Evolutionary conservation across 2,113 vertebrate species (phyloP).

Genomic region (Tyrannus savana): DNA sequence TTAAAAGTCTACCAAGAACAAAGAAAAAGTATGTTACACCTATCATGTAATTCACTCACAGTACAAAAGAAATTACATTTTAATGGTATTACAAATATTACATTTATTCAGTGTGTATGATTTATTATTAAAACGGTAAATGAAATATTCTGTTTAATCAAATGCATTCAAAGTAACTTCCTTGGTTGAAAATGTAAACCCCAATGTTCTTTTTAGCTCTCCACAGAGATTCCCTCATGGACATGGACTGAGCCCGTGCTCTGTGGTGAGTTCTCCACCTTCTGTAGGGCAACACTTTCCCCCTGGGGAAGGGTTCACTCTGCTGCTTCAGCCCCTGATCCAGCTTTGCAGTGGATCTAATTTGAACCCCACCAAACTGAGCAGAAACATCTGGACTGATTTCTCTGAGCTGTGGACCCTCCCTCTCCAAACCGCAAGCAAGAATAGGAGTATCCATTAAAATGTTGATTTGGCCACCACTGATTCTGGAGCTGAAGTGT

Average conservation of each 20-base stretch:
- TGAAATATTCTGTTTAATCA: constrained; percentile 66
- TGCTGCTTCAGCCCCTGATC: background rate
- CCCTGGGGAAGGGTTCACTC: background rate
- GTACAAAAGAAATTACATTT: constrained; percentile 68
- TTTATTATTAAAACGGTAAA: constrained; percentile 68
- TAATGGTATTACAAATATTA: constrained; percentile 66
- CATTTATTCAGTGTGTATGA: constrained; percentile 50
- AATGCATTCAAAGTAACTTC: constrained; percentile 23
- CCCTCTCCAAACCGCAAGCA: background rate
- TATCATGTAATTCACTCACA: constrained; percentile 38
- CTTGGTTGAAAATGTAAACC: background rate
- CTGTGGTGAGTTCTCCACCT: rapidly evolving
- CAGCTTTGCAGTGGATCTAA: background rate
- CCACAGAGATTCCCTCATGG: background rate
- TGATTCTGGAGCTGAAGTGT: background rate
- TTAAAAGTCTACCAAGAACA: constrained; percentile 10
- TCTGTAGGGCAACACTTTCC: background rate
- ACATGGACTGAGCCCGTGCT: rapidly evolving
- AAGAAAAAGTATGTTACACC: constrained; percentile 12
- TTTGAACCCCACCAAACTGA: background rate
- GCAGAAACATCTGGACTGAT: background rate
- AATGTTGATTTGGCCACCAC: background rate
- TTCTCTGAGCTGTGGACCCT: background rate
- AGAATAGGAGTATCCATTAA: background rate
- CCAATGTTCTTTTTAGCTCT: background rate